phyloP scores from a whole-genome alignment of 2,888 invertebrate species.

The Nomada hirtipes region DNA sequence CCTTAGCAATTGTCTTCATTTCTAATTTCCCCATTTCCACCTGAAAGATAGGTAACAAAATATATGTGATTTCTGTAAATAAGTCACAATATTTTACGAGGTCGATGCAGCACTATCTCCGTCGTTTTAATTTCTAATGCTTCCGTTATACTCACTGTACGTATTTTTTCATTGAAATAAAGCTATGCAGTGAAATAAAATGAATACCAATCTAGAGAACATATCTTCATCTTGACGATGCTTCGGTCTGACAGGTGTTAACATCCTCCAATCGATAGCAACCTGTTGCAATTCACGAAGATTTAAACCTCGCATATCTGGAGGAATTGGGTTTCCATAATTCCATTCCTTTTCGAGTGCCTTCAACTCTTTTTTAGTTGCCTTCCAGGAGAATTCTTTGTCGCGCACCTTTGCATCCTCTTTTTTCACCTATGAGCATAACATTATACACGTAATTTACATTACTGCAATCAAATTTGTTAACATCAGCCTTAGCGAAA shows the following conservation, averaged over 20 bases:
- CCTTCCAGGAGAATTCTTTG: conserved; percentile 90
- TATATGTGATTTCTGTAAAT: neutral
- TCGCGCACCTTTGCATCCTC: conserved; percentile 93
- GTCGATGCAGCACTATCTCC: too few species aligned
- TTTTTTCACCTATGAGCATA: conserved; percentile 86
- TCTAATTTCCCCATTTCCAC: conserved; percentile 93
- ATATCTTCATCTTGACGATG: conserved; percentile 94
- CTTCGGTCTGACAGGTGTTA: conserved; percentile 94
- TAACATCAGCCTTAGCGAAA: too few species aligned
- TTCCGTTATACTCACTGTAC: too few species aligned
- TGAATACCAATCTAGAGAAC: conserved; percentile 87
- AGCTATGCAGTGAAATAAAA: neutral
- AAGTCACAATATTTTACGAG: too few species aligned
- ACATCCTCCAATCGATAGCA: conserved; percentile 96
- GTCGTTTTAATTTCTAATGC: too few species aligned
- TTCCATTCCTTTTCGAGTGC: conserved; percentile 87
- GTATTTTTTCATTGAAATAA: neutral
- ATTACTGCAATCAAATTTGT: too few species aligned
- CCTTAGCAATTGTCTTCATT: conserved; percentile 89
- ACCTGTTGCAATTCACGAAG: conserved; percentile 93
- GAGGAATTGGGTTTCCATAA: conserved; percentile 92
- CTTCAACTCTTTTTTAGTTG: conserved; percentile 90
- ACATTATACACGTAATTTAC: too few species aligned
- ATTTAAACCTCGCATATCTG: conserved; percentile 91
- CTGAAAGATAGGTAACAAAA: conserved; percentile 54